phyloP scores from a whole-genome alignment of 2,888 invertebrate species.

The Choreutis nemorana region DNA sequence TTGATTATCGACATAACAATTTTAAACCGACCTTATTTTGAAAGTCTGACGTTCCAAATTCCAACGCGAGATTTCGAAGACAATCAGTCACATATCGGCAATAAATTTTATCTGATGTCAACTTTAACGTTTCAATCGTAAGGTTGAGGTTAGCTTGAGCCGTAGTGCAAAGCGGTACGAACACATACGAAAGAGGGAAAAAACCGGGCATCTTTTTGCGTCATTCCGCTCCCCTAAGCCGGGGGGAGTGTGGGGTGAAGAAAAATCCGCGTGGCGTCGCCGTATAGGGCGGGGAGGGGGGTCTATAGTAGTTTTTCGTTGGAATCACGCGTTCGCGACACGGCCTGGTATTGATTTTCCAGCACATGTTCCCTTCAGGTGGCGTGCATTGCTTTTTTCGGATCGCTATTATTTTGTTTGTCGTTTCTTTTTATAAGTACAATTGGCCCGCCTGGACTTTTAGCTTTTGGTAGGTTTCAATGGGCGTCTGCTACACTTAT shows the following conservation, averaged over 20 bases:
- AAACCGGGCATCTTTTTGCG: constrained; percentile 60
- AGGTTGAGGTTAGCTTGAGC: constrained; percentile 19
- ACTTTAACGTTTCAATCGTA: constrained; percentile 9
- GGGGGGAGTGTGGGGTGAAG: constrained; percentile 35
- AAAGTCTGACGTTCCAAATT: constrained; percentile 16
- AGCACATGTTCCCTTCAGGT: constrained; percentile 54
- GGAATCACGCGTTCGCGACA: constrained; percentile 62
- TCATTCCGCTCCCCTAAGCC: constrained; percentile 42
- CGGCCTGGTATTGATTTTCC: constrained; percentile 57
- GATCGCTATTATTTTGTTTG: too few relatives aligned
- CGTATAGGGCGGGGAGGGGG: constrained; percentile 19
- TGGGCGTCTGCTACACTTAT: too few relatives aligned
- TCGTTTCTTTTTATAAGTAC: too few relatives aligned
- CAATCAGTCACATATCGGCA: constrained; percentile 47
- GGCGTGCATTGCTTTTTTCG: constrained; percentile 7
- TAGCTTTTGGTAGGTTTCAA: too few relatives aligned
- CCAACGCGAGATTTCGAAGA: constrained; percentile 17
- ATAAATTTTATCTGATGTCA: constrained; percentile 12
- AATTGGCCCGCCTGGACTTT: too few relatives aligned
- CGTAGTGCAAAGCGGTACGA: constrained; percentile 30
- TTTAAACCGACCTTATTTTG: constrained; percentile 14
- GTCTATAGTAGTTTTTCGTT: constrained; percentile 59
- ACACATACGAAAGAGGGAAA: constrained; percentile 51
- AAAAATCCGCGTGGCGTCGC: constrained; percentile 44
- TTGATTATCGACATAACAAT: constrained; percentile 15